These are phyloP conservation scores for Eulemur rufifrons DNA, from an alignment of 2,113 vertebrate species.

Conservation along the genomic window DNA sequence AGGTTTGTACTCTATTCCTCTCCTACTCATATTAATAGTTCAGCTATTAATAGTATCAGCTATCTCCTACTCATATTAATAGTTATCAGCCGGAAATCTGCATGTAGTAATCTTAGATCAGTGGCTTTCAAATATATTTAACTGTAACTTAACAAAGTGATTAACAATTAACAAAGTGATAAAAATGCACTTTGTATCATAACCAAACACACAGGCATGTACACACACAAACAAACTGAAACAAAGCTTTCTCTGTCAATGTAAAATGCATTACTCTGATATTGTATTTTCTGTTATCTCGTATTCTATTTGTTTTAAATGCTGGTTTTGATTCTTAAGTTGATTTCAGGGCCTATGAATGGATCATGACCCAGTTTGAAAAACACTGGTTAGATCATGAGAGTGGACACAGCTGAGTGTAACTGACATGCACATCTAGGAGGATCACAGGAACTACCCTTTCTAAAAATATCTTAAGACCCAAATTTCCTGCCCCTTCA, in stretches of 20 bases:
- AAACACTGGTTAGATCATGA: not conserved
- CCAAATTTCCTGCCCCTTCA: not conserved
- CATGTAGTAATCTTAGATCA: not conserved
- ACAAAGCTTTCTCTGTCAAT: not conserved
- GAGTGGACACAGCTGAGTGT: not conserved
- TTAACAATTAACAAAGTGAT: not conserved
- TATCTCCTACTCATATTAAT: not conserved
- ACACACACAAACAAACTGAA: not conserved
- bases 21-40: not conserved
- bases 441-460: not conserved
- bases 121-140: constrained; percentile 29
- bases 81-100: not conserved
- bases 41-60: too few species aligned
- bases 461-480: not conserved
- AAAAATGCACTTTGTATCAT: not conserved
- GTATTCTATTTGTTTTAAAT: not conserved
- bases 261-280: not conserved
- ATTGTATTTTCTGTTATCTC: not conserved
- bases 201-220: not conserved
- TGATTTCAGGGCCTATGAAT: not conserved
- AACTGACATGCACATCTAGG: not conserved
- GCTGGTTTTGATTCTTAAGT: not conserved
- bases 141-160: not conserved
- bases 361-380: not conserved
- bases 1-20: not conserved